Conservation (phyloP, 2,113 vertebrate species). For the Bubo bubo region DNA sequence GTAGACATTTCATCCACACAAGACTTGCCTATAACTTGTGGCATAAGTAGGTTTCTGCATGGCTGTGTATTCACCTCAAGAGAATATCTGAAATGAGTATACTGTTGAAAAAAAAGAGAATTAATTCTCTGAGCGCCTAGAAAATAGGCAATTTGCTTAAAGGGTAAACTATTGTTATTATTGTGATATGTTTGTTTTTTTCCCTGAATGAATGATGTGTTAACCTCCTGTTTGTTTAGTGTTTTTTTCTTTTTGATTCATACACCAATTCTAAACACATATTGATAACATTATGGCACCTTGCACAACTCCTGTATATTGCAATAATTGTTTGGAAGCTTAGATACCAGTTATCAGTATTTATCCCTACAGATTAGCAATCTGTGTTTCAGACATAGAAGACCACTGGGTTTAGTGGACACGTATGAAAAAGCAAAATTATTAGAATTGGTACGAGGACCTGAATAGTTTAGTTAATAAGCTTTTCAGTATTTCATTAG, state of each 20-base stretch:
- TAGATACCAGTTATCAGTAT: not conserved
- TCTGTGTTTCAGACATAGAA: not conserved
- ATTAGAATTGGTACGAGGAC: not conserved
- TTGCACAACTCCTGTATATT: not conserved
- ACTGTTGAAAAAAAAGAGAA: not conserved
- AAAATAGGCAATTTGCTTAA: not conserved
- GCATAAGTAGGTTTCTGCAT: not conserved
- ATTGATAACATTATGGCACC: not conserved
- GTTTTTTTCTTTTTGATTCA: not conserved
- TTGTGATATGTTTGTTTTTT: not conserved
- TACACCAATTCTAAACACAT: not conserved
- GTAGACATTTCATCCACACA: not conserved
- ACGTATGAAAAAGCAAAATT: not conserved
- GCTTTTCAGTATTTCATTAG: not conserved
- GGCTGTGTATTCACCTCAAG: not conserved
- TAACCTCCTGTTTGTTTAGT: not conserved
- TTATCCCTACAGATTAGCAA: not conserved
- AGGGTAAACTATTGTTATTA: not conserved
- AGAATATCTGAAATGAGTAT: not conserved
- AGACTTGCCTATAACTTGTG: not conserved
- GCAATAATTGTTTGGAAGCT: not conserved
- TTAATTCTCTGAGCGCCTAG: not conserved
- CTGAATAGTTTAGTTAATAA: not conserved
- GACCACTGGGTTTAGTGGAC: not conserved
- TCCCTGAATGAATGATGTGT: not conserved